Evolutionary conservation across 2,113 vertebrate genomes (phyloP), one percentile per base, ranked within the genome.

Genomic region (Strigops habroptila): DNA sequence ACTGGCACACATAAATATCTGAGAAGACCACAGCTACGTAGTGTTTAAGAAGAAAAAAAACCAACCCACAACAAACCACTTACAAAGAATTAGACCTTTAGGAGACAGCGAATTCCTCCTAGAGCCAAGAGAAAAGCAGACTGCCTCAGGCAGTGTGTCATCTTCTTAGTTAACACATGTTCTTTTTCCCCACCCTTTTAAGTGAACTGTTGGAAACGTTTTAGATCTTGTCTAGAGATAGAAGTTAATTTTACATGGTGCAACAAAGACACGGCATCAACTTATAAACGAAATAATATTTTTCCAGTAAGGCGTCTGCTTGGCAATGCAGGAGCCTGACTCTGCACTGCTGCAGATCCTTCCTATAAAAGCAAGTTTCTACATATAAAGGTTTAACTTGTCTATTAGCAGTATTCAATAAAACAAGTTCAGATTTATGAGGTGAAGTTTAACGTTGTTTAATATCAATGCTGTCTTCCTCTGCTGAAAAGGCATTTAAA

Each of bases 171-270:
- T 95, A 97, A 95, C 96, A 95, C 30, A 84, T 62, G 64, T 30
- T 96, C 77, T 88, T 94, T 83, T 62, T 77, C 81, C 62, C 70
- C 69, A 92, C 79, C 82, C 92, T 95, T 97, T 96, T 91, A 93
- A 95, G 91, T 89, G 92, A 97, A 59, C 84, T 91, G 91, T 87
- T 95, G 84, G 83, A 92, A 94, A 88, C 17, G 3, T 91, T 96
- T 96, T 93, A 96, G 93, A 97, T 96, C 95, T 91, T 92, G 95
- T 95, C 83, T 92, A 52, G 78, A 95, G 95, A 96, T 96, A 96
- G 79, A 93, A 88, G 77, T 94, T 93, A 94, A 97, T 96, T 96
- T 96, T 92, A 93, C 88, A 92, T 15, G 73, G 77, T 69, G 65
- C 91, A 94, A 94, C 93, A 96, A 94, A 95, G 73, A 82, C 1